These are phyloP conservation scores for Hippocampus barbouri DNA, from an alignment of 2,113 vertebrate genomes.

Conservation along the genomic window DNA sequence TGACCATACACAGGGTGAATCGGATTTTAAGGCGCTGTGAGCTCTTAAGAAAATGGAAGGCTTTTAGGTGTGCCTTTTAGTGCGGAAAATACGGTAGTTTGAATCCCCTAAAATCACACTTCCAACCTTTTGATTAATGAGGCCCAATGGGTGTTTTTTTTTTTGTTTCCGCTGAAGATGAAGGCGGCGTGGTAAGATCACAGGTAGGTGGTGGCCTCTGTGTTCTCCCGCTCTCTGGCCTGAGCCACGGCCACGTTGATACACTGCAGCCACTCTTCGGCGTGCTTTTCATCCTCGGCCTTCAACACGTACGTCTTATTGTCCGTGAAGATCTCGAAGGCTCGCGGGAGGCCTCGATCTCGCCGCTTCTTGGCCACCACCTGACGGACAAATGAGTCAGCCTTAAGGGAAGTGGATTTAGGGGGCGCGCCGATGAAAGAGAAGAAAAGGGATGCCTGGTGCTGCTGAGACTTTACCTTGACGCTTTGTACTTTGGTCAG, in stretches of 20 bases:
- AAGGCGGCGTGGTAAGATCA: conserved; percentile 47
- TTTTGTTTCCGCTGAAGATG: not conserved
- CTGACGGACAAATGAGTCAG: conserved; percentile 6
- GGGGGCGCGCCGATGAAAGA: not conserved
- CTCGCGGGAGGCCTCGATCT: conserved; percentile 84
- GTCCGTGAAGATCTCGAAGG: conserved; percentile 95
- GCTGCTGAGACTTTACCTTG: conserved; percentile 55
- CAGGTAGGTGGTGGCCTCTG: conserved; percentile 89
- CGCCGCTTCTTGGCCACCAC: conserved; percentile 82
- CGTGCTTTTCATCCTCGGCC: conserved; percentile 84
- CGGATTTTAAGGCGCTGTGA: too few species aligned
- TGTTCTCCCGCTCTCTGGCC: conserved; percentile 82
- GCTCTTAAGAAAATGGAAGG: too few species aligned
- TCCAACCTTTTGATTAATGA: not conserved
- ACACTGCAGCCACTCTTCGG: conserved; percentile 93
- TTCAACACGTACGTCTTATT: conserved; percentile 88
- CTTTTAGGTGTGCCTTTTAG: too few species aligned
- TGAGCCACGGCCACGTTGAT: conserved; percentile 91
- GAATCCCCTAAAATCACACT: too few species aligned
- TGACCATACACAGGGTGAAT: too few species aligned
- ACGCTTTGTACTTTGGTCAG: conserved; percentile 97
- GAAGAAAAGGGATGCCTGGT: not conserved
- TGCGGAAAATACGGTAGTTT: too few species aligned
- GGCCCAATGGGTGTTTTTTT: not conserved
- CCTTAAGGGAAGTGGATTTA: not conserved